Conservation (phyloP, 37 sponge, comb jelly and placozoan genomes). For the Dysidea cf. avara region DNA sequence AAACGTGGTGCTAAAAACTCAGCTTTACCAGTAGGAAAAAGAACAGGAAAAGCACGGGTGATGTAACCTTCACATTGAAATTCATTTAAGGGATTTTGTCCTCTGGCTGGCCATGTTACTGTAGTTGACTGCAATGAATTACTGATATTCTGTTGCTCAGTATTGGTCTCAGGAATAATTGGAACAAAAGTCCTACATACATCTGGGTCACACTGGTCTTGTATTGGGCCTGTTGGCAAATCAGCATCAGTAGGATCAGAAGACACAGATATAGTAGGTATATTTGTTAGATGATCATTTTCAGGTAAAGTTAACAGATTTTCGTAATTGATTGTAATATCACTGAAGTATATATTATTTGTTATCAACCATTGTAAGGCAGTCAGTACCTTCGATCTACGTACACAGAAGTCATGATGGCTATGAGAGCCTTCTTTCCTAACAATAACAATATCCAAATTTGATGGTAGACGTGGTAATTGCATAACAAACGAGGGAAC, state of each 20-base stretch:
- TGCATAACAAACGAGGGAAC: slow-evolving; percentile 14
- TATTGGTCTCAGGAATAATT: no score
- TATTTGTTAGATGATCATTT: no score
- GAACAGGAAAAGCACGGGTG: slow-evolving; percentile 43
- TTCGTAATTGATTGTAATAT: no score
- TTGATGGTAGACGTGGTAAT: slow-evolving; percentile 23
- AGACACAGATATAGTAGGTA: no score
- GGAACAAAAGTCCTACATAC: no score
- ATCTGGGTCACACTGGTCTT: no score
- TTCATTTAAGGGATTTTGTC: slow-evolving; percentile 14
- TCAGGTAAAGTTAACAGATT: no score
- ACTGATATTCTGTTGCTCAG: no score
- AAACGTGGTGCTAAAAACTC: slow-evolving; percentile 25
- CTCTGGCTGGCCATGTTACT: slow-evolving; percentile 29
- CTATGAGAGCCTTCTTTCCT: slow-evolving; percentile 18
- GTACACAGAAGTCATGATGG: slow-evolving; percentile 45
- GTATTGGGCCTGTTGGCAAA: no score
- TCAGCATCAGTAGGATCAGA: no score
- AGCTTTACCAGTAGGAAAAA: slow-evolving; percentile 37
- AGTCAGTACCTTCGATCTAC: slow-evolving; percentile 20
- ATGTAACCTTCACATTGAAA: slow-evolving; percentile 23
- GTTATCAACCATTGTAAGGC: slow-evolving; percentile 36
- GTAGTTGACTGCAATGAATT: no score
- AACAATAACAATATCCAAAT: slow-evolving; percentile 20
- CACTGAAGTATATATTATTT: no score